Conservation (phyloP, 35 echinoderm and acorn worm genomes). For the Diadema setosum region DNA sequence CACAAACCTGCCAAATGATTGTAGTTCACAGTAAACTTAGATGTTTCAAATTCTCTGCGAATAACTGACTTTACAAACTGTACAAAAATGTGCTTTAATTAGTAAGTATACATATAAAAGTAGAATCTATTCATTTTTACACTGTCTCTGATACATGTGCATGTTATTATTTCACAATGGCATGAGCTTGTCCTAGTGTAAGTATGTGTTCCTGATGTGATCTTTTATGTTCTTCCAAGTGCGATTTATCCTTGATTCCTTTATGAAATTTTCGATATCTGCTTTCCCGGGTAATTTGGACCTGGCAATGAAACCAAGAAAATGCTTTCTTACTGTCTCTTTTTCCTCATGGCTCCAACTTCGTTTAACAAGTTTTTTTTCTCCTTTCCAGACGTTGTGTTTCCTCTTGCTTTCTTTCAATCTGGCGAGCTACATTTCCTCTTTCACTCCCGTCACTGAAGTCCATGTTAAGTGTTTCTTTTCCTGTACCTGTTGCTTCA, state of each 20-base stretch:
- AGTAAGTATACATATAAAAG: no score
- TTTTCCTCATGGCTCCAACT: not conserved
- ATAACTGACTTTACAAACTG: not conserved
- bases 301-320: not conserved
- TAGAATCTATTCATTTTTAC: not conserved
- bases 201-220: not conserved
- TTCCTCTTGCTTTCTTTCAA: not conserved
- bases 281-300: not conserved
- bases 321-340: not conserved
- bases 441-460: not conserved
- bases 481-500: not conserved
- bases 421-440: not conserved
- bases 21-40: not conserved
- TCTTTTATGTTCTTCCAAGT: not conserved
- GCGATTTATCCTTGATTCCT: not conserved
- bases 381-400: not conserved
- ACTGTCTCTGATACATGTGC: not conserved
- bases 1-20: not conserved
- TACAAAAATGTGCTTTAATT: not conserved
- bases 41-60: not conserved
- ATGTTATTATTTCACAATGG: not conserved
- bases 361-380: not conserved
- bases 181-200: not conserved
- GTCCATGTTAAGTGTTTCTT: not conserved
- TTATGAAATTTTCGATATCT: not conserved